Base-by-base conservation (phyloP, 2,797 vertebrate genomes). In the Lepilemur ruficaudatus region DNA sequence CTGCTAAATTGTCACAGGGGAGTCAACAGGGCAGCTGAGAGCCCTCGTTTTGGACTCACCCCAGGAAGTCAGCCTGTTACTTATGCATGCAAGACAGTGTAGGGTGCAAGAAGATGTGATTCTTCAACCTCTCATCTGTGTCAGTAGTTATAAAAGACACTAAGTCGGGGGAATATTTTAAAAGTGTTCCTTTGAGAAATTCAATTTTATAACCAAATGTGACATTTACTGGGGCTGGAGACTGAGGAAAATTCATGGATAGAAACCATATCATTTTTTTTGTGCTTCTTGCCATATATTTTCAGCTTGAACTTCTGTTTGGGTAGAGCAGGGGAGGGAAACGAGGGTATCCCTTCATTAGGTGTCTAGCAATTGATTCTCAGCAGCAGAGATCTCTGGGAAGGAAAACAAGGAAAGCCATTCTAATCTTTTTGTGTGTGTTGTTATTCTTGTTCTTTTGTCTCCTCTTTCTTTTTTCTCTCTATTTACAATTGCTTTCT, bases 151-250 rank as follows among this genome's bases (percentile, higher is more conserved):
- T 48, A 73, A 80, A 67, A 94, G 43, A 69, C 2, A 63, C 25
- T 18, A 76, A 65, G 48, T 81, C 0, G 0, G 76, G 72, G 65
- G 48, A 65, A 59, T 92, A 82, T 87, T 93, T 96, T 52, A 2
- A 76, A 94, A 94, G 91, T 57, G 72, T 76, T 95, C 89, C 67
- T 93, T 96, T 88, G 57, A 32, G 55, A 97, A 72, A 79, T 95
- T 94, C 67, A 78, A 76, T 92, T 96, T 94, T 46, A 65, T 94
- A 97, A 94, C 61, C 92, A 95, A 96, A 98, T 92, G 75, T 89
- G 96, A 91, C 95, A 96, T 84, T 96, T 96, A 81, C 79, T 85
- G 84, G 61, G 84, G 72, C 48, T 87, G 32, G 81, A 89, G 81
- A 90, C 35, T 46, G 72, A 85, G 81, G 82, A 88, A 92, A 93